Percentiles rank a stretch among this genome's conserved stretches.
Evolutionary conservation across 2,797 vertebrate genomes (phyloP).

Genomic region (Tangara arthus): DNA sequence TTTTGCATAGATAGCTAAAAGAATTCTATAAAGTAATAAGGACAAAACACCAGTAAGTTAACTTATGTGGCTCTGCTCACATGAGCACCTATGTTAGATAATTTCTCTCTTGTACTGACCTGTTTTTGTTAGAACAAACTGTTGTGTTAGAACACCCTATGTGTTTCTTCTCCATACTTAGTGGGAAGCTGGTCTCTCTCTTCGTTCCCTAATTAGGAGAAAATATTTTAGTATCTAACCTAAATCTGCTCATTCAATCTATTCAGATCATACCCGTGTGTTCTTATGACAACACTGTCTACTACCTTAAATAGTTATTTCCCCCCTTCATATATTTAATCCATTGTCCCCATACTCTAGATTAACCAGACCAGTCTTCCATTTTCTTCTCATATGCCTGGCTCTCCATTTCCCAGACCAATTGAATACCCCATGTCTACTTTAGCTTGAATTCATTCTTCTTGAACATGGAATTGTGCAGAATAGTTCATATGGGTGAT

Average conservation of each 20-base stretch:
- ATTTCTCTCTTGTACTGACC: background rate
- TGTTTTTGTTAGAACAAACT: background rate
- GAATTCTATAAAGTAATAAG: background rate
- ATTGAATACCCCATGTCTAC: background rate
- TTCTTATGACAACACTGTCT: background rate
- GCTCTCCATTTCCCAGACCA: background rate
- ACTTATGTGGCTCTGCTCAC: accelerated
- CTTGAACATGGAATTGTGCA: background rate
- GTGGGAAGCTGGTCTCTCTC: background rate
- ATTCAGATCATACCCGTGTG: background rate
- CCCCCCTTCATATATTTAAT: background rate
- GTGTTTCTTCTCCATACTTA: background rate
- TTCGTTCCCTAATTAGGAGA: background rate
- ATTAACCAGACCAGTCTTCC: background rate
- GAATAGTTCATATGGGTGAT: background rate
- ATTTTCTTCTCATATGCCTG: background rate
- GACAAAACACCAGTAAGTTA: background rate
- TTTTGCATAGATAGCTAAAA: background rate
- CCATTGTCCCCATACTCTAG: background rate
- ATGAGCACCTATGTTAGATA: background rate
- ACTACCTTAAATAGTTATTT: background rate
- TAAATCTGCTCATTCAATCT: background rate
- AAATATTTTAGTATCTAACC: background rate
- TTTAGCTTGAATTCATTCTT: background rate
- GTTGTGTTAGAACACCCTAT: background rate